phyloP scores from a whole-genome alignment of 1,140 invertebrate species.

The Eufriesea mexicana region DNA sequence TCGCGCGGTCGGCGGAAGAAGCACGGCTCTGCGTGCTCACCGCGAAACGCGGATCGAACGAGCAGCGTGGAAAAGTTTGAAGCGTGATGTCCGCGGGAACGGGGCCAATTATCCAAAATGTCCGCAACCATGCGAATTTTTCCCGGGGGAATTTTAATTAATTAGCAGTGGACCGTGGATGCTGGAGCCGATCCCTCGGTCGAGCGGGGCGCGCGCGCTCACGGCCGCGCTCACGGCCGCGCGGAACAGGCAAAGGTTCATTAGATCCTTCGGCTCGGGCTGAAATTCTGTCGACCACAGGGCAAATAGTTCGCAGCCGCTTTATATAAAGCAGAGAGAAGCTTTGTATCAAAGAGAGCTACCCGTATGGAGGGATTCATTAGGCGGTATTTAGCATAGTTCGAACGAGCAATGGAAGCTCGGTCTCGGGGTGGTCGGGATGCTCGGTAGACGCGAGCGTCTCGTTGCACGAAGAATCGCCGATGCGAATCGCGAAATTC shows the following conservation, averaged over 20 bases:
- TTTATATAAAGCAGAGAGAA: slow-evolving; percentile 71
- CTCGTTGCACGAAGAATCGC: slow-evolving; percentile 32
- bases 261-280: slow-evolving; percentile 64
- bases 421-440: background rate
- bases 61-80: slow-evolving; percentile 25
- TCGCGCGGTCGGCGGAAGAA: background rate
- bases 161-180: slow-evolving; percentile 49
- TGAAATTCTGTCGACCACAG: slow-evolving; percentile 75
- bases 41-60: background rate
- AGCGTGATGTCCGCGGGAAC: slow-evolving; percentile 23
- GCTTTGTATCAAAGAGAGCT: slow-evolving; percentile 78
- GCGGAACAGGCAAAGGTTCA: slow-evolving; percentile 65
- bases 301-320: slow-evolving; percentile 72
- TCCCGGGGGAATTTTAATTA: slow-evolving; percentile 63
- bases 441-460: background rate
- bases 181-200: slow-evolving; percentile 26
- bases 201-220: slow-evolving; percentile 12
- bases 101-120: slow-evolving; percentile 54
- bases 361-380: slow-evolving; percentile 76
- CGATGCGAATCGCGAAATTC: slow-evolving; percentile 42
- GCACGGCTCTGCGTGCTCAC: too few species aligned
- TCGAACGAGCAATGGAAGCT: slow-evolving; percentile 22
- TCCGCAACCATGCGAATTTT: slow-evolving; percentile 53
- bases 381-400: slow-evolving; percentile 75
- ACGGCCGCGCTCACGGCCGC: slow-evolving; percentile 1